Evolutionary conservation across 1,140 invertebrate species (phyloP), one percentile per base, ranked within the genome.

Genomic region (Hypsibius dujardini): DNA sequence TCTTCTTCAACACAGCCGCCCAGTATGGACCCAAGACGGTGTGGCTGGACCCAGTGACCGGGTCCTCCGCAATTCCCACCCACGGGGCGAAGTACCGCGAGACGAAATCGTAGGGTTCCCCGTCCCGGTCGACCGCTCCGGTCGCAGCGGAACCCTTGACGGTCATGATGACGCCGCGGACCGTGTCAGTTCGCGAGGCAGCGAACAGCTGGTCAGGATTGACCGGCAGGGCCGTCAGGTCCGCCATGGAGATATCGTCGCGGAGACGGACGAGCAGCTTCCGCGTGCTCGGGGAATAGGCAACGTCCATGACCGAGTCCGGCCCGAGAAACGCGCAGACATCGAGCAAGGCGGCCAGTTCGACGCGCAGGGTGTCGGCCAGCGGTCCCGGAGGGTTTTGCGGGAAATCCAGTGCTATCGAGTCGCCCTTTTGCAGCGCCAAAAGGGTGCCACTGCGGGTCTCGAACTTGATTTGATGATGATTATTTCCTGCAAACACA

Each of bases 31-130:
- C 79, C 12, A 83, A 74, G 40, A 82, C 80, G n/a, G 82, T 83
- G 73, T 84, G 83, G 7, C 82, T 81, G 1, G 42, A 47, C 42
- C 83, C 83, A 71, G 82, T 84, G 3, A 85, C 84, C 14, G 84
- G 84, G 76, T 86, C 84, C 75, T 85, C 84, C 15, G 79, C 74
- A 47, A 85, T 81, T 40, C 85, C 84, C 75, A 77, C 76, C 83
- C 83, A 85, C 0, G 85, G 84, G 7, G 82, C 81, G 76, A 86
- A 86, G 75, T 83, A 84, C 69, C 84, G 76, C 1, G 83, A 84
- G 3, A 82, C 75, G 75, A 84, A 86, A 74, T 85, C 80, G 73
- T 77, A 79, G 1, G 70, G 60, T 50, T 73, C 72, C 7, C 76
- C 76, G 3, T 75, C 59, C 47, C 14, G 1, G 67, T 76, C 71